Percentiles rank a stretch among this genome's conserved stretches.
Conservation (phyloP, 1,140 invertebrate genomes). For the Aphis gossypii region DNA sequence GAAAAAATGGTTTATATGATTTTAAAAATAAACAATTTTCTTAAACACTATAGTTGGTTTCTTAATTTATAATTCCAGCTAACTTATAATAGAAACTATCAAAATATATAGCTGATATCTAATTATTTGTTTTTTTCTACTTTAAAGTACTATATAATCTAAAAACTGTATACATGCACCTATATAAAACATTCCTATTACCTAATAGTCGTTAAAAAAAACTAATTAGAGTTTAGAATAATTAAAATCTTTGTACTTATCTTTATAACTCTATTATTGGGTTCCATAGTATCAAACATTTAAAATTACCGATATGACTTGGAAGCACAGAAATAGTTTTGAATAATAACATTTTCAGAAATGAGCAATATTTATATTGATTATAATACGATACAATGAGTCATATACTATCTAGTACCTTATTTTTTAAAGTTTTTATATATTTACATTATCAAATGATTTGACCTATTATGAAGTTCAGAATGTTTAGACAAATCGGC, state of each 20-base stretch:
- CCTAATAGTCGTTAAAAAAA: neutral
- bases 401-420: neutral
- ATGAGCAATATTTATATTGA: neutral
- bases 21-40: neutral
- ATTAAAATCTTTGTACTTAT: neutral
- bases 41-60: neutral
- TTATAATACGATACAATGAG: neutral
- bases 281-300: neutral
- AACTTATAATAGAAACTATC: neutral
- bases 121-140: neutral
- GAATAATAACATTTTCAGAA: neutral
- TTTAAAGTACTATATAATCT: neutral
- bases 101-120: neutral
- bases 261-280: neutral
- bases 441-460: neutral
- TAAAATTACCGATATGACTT: neutral
- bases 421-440: neutral
- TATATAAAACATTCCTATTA: neutral
- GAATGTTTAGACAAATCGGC: neutral
- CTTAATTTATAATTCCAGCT: too few relatives aligned
- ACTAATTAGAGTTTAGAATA: too few relatives aligned
- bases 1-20: neutral
- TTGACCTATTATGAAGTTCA: neutral
- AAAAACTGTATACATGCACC: neutral
- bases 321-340: neutral